Base-by-base conservation (phyloP, 2,888 invertebrate genomes). In the Synergus gifuensis region DNA sequence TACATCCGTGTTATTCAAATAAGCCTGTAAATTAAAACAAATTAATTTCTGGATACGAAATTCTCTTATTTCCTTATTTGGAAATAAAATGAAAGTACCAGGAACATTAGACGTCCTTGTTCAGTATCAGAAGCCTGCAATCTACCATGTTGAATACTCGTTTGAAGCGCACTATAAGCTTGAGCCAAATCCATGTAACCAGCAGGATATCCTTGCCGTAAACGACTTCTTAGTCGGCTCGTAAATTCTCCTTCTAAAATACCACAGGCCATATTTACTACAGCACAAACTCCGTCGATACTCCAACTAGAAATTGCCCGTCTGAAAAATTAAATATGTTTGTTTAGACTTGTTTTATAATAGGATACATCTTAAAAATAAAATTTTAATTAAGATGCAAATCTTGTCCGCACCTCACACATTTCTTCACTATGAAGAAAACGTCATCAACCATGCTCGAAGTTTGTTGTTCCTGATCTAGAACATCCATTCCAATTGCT, bases 361-460 rank as follows among this genome's bases (percentile, higher is more conserved):
- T 4, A 46, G 14, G 12, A 46, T 12, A 46, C 4, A 11, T 60
- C 54, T 66, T 66, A 58, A 79, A 76, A 36, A 40, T 77, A 77
- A 76, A 64, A 40, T 16, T 62, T 79, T 63, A 46, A 76, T 44
- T 54, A n/a, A 58, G 42, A 11, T 44, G 7, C 2, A 28, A 28
- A 28, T 28, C 4, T 76, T 18, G n/a, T 73, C 40, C 77, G 84
- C 90, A 95, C 97, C 96, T 94, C 76, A 99, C 96, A 87, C 98
- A 98, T 93, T 99, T 99, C 88, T 98, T 96, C 3, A 99, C 95
- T 85, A 99, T 98, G 92, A 98, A 99, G 93, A 99, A 99, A 0
- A 98, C 97, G 92, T 99, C 99, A 92, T 99, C 99, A 0, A 99
- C 97, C 94, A 99, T 96, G 85, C 98, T 98, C 3, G 98, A 98